Percentiles rank a stretch among this genome's conserved stretches.
phyloP scores from a whole-genome alignment of 2,797 vertebrate species.

The Epinephelus malabaricus region DNA sequence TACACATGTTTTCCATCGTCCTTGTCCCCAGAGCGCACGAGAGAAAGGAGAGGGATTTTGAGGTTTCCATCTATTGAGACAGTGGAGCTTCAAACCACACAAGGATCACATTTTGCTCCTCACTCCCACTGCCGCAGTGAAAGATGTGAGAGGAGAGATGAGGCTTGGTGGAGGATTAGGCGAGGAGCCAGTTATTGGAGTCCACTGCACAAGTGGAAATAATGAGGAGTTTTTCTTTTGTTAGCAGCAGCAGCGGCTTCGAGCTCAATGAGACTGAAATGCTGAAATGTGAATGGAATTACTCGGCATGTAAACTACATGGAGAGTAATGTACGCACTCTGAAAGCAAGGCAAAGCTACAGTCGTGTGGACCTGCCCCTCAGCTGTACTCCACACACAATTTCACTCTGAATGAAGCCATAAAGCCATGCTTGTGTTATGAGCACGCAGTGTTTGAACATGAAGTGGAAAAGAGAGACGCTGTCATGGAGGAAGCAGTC shows the following conservation, averaged over 20 bases:
- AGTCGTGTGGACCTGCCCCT: conserved; percentile 14
- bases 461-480: conserved; percentile 57
- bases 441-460: conserved; percentile 35
- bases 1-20: conserved; percentile 87
- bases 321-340: conserved; percentile 1
- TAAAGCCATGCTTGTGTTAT: conserved; percentile 13
- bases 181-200: conserved; percentile 62
- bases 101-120: conserved; percentile 77
- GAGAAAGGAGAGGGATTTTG: conserved; percentile 69
- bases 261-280: conserved; percentile 35
- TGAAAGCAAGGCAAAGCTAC: background rate
- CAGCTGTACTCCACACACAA: conserved; percentile 5
- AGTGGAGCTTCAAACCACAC: conserved; percentile 73
- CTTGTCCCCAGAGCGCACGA: conserved; percentile 76
- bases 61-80: conserved; percentile 81
- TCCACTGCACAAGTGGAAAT: conserved; percentile 71
- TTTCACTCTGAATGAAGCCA: conserved; percentile 38
- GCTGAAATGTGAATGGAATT: conserved; percentile 46
- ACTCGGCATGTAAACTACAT: conserved; percentile 11
- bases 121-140: conserved; percentile 61
- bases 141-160: conserved; percentile 67
- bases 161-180: conserved; percentile 69
- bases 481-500: conserved; percentile 57
- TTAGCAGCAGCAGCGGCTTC: conserved; percentile 28
- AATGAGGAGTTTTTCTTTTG: conserved; percentile 66